phyloP scores from a whole-genome alignment of 2,888 invertebrate genomes.

The Scaptomyza polygonia region DNA sequence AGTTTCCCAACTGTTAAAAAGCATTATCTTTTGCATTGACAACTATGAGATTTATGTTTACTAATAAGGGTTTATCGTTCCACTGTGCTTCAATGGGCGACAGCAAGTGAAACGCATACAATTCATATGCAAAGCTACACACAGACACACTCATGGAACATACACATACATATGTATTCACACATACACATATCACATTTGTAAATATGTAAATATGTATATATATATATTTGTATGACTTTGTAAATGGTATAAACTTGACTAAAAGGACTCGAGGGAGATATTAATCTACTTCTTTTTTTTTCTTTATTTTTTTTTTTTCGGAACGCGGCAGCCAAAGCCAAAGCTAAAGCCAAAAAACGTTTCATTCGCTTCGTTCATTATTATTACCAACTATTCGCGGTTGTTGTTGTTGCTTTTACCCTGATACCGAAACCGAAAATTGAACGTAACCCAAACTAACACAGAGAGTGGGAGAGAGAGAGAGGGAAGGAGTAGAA shows the following conservation, averaged over 20 bases:
- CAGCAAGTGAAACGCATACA: conserved; percentile 62
- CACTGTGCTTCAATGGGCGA: conserved; percentile 51
- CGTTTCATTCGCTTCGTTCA: conserved; percentile 67
- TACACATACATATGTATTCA: no score
- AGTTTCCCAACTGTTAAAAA: no score
- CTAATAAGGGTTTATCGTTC: background rate
- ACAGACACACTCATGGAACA: no score
- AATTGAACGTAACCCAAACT: conserved; percentile 60
- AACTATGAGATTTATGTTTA: background rate
- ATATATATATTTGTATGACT: conserved; percentile 25
- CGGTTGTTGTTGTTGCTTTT: conserved; percentile 44
- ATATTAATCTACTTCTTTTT: conserved; percentile 75
- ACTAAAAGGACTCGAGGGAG: conserved; percentile 79
- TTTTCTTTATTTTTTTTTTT: conserved; percentile 46
- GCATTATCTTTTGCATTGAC: background rate
- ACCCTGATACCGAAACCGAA: conserved; percentile 73
- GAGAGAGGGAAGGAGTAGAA: background rate
- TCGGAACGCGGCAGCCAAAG: conserved; percentile 50
- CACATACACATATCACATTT: conserved; percentile 33
- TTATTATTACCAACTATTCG: conserved; percentile 77
- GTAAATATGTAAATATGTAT: conserved; percentile 18
- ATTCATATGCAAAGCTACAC: conserved; percentile 62
- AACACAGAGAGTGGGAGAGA: background rate
- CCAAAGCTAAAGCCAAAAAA: conserved; percentile 59
- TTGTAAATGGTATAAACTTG: conserved; percentile 67